Evolutionary conservation across 1,140 invertebrate species (phyloP).

Genomic region (Babylonia areolata): DNA sequence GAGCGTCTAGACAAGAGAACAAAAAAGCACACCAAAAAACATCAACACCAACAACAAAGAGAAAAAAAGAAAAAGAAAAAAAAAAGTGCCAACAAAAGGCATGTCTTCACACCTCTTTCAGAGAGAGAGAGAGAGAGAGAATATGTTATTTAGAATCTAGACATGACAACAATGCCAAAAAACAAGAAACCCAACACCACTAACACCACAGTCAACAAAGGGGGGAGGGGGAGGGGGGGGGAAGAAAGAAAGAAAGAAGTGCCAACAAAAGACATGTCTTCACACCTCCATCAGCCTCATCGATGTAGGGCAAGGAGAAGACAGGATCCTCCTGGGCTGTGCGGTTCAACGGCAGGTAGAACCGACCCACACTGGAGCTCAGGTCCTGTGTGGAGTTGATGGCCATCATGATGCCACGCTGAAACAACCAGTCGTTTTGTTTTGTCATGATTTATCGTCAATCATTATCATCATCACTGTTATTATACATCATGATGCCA

Average conservation of each 20-base stretch:
- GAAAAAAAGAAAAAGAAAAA: background rate
- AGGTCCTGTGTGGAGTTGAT: conserved; percentile 80
- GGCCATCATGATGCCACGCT: conserved; percentile 77
- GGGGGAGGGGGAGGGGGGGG: background rate
- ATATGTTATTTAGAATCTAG: no score
- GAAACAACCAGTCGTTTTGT: no score
- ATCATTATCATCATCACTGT: no score
- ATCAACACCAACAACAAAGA: background rate
- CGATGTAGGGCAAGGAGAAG: conserved; percentile 80
- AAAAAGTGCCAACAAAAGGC: background rate
- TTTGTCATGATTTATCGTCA: conserved; percentile 41
- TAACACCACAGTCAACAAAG: background rate
- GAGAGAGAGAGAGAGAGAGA: no score
- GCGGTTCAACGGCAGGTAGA: conserved; percentile 76
- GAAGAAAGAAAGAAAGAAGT: background rate
- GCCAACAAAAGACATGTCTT: no score
- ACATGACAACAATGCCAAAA: no score
- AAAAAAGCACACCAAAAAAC: no score
- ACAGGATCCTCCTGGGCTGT: conserved; percentile 64
- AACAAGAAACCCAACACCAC: no score
- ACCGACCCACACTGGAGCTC: conserved; percentile 77
- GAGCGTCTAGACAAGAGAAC: no score
- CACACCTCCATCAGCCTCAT: conserved; percentile 79
- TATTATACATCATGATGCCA: conserved; percentile 78
- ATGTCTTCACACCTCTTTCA: conserved; percentile 77